Conservation (phyloP, 92 coral and sea anemone genomes). For the Diadumene lineata region DNA sequence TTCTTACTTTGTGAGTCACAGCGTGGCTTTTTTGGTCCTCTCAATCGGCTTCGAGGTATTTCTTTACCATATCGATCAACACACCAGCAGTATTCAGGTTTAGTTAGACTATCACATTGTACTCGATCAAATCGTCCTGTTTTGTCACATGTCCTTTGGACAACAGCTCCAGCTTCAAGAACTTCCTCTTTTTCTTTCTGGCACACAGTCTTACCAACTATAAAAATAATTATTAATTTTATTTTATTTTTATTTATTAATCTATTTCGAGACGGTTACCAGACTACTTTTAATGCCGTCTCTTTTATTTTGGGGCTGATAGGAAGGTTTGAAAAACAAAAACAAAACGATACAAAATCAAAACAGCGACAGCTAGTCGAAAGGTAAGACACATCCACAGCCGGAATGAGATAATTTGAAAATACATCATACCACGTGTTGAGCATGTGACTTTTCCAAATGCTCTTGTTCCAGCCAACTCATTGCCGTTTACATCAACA, state of each 20-base stretch:
- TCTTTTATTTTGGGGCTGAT: no score
- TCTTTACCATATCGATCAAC: conserved; percentile 75
- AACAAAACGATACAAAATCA: no score
- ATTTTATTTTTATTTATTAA: no score
- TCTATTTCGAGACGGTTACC: no score
- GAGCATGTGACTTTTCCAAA: conserved; percentile 66
- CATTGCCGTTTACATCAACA: conserved; percentile 87
- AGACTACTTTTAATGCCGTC: no score
- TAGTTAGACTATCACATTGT: conserved; percentile 62
- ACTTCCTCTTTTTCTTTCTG: conserved; percentile 35
- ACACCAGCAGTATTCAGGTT: conserved; percentile 76
- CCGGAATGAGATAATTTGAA: background rate
- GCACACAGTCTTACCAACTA: conserved; percentile 74
- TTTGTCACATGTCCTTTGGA: conserved; percentile 47
- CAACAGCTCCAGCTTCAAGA: conserved; percentile 14
- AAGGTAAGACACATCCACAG: no score
- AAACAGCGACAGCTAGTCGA: no score
- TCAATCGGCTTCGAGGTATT: conserved; percentile 68
- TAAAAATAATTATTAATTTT: background rate
- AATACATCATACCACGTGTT: conserved; percentile 73
- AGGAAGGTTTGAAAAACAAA: no score
- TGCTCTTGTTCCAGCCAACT: conserved; percentile 65
- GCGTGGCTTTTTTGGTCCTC: conserved; percentile 56
- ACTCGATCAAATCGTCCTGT: conserved; percentile 65
- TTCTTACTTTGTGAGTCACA: conserved; percentile 70